Evolutionary conservation across 1,140 invertebrate genomes (phyloP).

Genomic region (Alviniconcha marisindica): DNA sequence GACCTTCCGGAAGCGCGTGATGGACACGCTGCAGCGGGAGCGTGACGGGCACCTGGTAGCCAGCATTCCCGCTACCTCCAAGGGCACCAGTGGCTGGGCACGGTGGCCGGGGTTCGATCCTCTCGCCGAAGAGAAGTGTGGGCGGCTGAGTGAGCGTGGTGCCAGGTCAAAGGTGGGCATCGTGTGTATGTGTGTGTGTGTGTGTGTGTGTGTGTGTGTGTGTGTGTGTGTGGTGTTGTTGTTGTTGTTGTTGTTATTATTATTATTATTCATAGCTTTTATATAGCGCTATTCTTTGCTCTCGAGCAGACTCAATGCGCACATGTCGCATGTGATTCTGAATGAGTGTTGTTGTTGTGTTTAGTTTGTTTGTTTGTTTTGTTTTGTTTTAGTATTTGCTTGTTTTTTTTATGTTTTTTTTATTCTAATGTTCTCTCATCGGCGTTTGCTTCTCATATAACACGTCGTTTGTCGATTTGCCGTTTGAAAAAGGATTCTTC

Average conservation of each 20-base stretch:
- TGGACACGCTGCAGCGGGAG: slow-evolving; percentile 32
- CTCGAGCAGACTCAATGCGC: background rate
- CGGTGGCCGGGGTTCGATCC: slow-evolving; percentile 50
- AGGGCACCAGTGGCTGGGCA: slow-evolving; percentile 55
- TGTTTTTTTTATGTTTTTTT: too few species aligned
- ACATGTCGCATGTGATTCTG: background rate
- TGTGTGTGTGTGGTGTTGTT: background rate
- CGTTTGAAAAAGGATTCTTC: background rate
- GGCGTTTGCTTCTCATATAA: too few species aligned
- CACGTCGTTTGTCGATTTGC: too few species aligned
- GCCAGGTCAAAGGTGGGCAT: slow-evolving; percentile 26
- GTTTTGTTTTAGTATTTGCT: too few species aligned
- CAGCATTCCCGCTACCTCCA: slow-evolving; percentile 50
- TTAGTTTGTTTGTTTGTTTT: background rate
- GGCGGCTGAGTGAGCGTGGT: slow-evolving; percentile 3
- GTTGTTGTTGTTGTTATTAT: too few species aligned
- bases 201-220: slow-evolving; percentile 17
- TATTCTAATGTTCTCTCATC: too few species aligned
- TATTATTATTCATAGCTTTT: background rate
- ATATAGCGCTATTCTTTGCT: background rate
- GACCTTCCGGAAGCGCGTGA: slow-evolving; percentile 44
- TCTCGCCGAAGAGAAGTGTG: slow-evolving; percentile 32
- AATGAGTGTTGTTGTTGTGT: background rate
- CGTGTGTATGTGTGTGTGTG: background rate
- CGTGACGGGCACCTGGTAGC: slow-evolving; percentile 33